A percentile compares a stretch with the other conserved stretches of the same genome.
phyloP scores from a whole-genome alignment of 2,797 vertebrate species.

The Cynodonichthys magdalenae region DNA sequence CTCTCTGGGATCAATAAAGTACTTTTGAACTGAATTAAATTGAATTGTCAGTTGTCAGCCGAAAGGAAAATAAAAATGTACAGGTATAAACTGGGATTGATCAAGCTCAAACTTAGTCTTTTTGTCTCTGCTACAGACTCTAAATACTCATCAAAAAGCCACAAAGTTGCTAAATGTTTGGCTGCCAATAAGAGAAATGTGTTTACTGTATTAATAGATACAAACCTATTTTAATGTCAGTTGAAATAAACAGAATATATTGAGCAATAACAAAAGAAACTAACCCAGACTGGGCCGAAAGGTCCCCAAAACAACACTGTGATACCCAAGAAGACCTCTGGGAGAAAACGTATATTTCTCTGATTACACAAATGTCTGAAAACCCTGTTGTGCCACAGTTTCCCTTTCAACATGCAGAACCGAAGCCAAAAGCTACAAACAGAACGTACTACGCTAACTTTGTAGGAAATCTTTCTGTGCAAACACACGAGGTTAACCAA shows the following conservation, averaged over 20 bases:
- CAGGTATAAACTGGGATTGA: background rate
- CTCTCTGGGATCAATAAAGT: too few species aligned
- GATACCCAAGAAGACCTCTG: conserved; percentile 42
- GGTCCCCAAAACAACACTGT: conserved; percentile 3
- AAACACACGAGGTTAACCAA: conserved; percentile 61
- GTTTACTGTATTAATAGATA: background rate
- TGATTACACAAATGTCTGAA: conserved; percentile 49
- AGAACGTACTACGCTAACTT: conserved; percentile 37
- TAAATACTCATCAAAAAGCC: too few species aligned
- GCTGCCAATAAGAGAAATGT: background rate
- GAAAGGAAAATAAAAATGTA: too few species aligned
- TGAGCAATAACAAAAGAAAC: conserved; percentile 5
- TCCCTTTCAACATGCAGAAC: conserved; percentile 43
- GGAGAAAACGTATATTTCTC: conserved; percentile 31
- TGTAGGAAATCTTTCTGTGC: conserved; percentile 58
- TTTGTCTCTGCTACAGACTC: background rate
- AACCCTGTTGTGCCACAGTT: conserved; percentile 33
- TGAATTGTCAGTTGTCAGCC: conserved; percentile 6
- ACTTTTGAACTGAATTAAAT: too few species aligned
- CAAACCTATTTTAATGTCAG: background rate
- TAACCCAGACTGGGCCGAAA: conserved; percentile 18
- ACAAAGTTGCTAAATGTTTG: too few species aligned
- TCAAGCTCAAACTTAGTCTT: conserved; percentile 24
- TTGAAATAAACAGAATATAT: background rate
- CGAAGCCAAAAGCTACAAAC: conserved; percentile 67